Base-by-base conservation (phyloP, 2,888 invertebrate genomes). In the Augiades crinisus region DNA sequence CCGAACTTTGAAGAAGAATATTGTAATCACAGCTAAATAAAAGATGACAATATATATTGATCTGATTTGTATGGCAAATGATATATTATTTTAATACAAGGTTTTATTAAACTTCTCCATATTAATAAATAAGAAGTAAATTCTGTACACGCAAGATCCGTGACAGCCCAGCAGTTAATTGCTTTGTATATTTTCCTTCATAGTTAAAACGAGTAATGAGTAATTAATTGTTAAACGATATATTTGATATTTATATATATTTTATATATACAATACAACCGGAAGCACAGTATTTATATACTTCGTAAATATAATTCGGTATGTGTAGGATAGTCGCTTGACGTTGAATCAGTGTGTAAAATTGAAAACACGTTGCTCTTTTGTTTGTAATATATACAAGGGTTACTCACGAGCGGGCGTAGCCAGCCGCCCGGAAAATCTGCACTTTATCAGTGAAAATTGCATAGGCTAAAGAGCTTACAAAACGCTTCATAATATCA, bases 1-100 rank as follows among this genome's bases (percentile, higher is more conserved):
- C n/a, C n/a, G 68, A 68, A 67, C 65, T n/a, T n/a, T n/a, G n/a
- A n/a, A 67, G 65, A 67, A 66, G 37, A 14, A 37, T 27, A 41
- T 36, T 36, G 27, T 13, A 41, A 36, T 50, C 44, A 50, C 8
- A 43, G 3, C 10, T 27, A 43, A 44, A 50, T 24, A 45, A 34
- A 30, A 21, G 41, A 36, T 10, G 5, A 41, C 16, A 12, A 40
- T 40, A 33, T 41, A n/a, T n/a, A n/a, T n/a, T n/a, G n/a, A n/a
- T n/a, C n/a, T n/a, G n/a, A n/a, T n/a, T n/a, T n/a, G n/a, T n/a
- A n/a, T n/a, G n/a, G n/a, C n/a, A n/a, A n/a, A n/a, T n/a, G n/a
- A n/a, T n/a, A n/a, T n/a, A n/a, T n/a, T n/a, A n/a, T n/a, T n/a
- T n/a, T n/a, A n/a, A n/a, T n/a, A n/a, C n/a, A n/a, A n/a, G n/a